Conservation (phyloP, 2,797 vertebrate genomes). For the Malurus leucopterus region DNA sequence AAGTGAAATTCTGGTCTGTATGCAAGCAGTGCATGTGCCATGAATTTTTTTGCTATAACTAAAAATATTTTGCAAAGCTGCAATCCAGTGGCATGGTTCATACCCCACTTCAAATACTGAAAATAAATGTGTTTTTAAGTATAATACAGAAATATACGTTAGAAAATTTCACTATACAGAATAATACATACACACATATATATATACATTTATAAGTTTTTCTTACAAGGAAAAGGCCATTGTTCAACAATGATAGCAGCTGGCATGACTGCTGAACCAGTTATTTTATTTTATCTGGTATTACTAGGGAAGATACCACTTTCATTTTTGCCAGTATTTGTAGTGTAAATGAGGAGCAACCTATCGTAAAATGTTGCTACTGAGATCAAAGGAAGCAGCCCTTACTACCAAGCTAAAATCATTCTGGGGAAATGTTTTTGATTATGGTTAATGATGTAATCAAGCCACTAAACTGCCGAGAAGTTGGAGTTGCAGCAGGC, state of each 20-base stretch:
- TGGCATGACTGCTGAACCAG: conserved; percentile 44
- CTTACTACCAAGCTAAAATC: conserved; percentile 75
- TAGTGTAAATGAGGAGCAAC: conserved; percentile 78
- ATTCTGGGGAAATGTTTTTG: conserved; percentile 78
- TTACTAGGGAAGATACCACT: conserved; percentile 60
- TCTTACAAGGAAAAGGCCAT: conserved; percentile 17
- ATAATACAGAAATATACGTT: background rate
- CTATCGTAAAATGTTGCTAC: conserved; percentile 75
- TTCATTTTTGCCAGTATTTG: conserved; percentile 75
- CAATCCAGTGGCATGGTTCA: background rate
- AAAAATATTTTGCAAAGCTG: background rate
- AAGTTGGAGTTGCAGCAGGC: conserved; percentile 68
- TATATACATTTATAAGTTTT: background rate
- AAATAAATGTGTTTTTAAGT: background rate
- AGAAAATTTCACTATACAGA: background rate
- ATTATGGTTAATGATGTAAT: conserved; percentile 84
- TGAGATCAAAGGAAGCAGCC: conserved; percentile 80
- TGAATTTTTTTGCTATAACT: background rate
- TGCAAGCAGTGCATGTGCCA: background rate
- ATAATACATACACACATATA: background rate
- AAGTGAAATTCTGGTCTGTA: background rate
- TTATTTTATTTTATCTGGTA: conserved; percentile 69
- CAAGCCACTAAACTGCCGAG: conserved; percentile 73
- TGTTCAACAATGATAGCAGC: conserved; percentile 51
- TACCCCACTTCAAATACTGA: background rate